Percentiles rank a stretch among this genome's conserved stretches.
Evolutionary conservation across 2,113 vertebrate genomes (phyloP).

Genomic region (Propithecus coquereli): DNA sequence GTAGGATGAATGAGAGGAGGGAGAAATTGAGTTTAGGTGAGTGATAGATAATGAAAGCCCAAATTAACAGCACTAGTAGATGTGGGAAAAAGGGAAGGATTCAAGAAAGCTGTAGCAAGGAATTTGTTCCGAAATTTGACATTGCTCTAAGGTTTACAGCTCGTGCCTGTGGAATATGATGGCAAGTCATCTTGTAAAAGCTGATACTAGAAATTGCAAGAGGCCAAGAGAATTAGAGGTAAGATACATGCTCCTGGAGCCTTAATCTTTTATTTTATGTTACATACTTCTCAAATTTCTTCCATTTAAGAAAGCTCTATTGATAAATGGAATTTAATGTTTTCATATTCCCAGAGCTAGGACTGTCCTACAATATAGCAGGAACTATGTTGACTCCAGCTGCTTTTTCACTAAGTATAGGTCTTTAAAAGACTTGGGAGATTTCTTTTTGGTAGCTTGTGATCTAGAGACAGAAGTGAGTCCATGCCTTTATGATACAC

Average conservation of each 20-base stretch:
- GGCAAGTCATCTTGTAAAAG: constrained; percentile 67
- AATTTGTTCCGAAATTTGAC: neutral
- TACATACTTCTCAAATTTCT: neutral
- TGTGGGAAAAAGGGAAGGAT: neutral
- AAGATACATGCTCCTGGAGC: constrained; percentile 21
- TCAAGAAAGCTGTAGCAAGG: neutral
- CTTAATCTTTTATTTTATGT: neutral
- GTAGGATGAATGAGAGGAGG: neutral
- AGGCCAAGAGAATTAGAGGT: constrained; percentile 79
- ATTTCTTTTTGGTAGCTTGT: neutral
- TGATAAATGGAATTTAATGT: neutral
- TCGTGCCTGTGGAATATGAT: constrained; percentile 49
- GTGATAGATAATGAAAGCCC: neutral
- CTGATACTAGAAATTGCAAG: constrained; percentile 73
- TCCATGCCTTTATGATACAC: neutral
- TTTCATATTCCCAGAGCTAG: constrained; percentile 2
- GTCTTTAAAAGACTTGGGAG: neutral
- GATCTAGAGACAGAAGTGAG: neutral
- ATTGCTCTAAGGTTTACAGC: constrained; percentile 35
- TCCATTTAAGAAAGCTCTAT: neutral
- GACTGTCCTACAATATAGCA: neutral
- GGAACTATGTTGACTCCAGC: neutral
- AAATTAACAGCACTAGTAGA: neutral
- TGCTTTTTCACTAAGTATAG: neutral
- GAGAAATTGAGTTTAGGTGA: neutral